These are phyloP conservation scores for Cylas formicarius DNA, from an alignment of 1,140 invertebrate genomes.

Conservation along the genomic window DNA sequence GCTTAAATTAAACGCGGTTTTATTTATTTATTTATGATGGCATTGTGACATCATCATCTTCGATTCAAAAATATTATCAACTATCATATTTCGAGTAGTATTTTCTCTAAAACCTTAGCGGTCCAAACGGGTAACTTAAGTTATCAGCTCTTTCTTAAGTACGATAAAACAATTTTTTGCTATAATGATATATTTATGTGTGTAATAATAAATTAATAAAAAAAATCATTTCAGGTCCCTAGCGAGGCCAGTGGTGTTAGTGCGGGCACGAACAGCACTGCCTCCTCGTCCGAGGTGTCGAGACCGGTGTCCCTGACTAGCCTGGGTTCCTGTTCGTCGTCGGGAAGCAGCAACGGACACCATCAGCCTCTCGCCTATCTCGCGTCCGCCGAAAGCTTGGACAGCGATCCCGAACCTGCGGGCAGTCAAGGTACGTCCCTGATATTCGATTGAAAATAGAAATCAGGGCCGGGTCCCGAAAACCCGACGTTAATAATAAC, in stretches of 20 bases:
- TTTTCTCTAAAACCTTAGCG: too few relatives aligned
- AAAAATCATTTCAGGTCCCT: conserved; percentile 37
- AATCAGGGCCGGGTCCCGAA: too few relatives aligned
- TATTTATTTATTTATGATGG: too few relatives aligned
- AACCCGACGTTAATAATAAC: too few relatives aligned
- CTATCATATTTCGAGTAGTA: too few relatives aligned
- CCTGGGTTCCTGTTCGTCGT: conserved; percentile 46
- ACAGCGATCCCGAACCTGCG: conserved; percentile 46
- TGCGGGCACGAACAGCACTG: conserved; percentile 33
- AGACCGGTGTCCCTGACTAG: conserved; percentile 40
- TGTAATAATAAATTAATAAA: not conserved
- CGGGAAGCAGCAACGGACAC: conserved; percentile 51
- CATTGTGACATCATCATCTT: too few relatives aligned
- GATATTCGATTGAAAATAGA: too few relatives aligned
- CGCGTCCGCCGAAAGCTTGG: conserved; percentile 43
- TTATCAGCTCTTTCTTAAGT: too few relatives aligned
- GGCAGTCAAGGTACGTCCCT: conserved; percentile 45
- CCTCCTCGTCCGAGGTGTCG: conserved; percentile 38
- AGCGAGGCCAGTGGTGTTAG: conserved; percentile 38
- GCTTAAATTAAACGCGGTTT: too few relatives aligned
- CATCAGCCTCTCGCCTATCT: conserved; percentile 39
- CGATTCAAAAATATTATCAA: too few relatives aligned
- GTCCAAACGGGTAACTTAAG: too few relatives aligned
- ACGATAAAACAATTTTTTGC: too few relatives aligned
- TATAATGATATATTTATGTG: not conserved